A percentile compares a stretch with the other conserved stretches of the same genome.
Conservation (phyloP, 2,888 invertebrate species). For the Folsomia candida region DNA sequence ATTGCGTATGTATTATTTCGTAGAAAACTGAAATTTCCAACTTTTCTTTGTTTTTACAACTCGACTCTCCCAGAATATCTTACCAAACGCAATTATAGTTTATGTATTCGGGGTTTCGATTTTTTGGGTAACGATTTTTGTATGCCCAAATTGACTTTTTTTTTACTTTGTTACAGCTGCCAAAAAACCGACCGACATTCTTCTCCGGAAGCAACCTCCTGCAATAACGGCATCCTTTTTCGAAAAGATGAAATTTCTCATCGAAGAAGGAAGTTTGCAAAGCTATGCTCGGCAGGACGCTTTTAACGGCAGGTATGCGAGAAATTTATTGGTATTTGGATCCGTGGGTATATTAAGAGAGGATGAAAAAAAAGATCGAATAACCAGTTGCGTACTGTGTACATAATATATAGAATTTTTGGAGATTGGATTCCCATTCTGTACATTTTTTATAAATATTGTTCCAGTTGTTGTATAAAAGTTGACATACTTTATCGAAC, state of each 20-base stretch:
- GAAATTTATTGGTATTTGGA: not conserved
- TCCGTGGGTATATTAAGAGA: slow-evolving; percentile 7
- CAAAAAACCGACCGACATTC: slow-evolving; percentile 92
- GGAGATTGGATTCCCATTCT: no score
- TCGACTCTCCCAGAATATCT: no score
- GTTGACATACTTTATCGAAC: slow-evolving; percentile 27
- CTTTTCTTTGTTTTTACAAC: no score
- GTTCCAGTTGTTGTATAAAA: slow-evolving; percentile 15
- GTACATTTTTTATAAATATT: not conserved
- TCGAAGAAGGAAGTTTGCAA: slow-evolving; percentile 96
- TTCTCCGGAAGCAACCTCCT: slow-evolving; percentile 91
- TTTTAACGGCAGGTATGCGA: slow-evolving; percentile 95
- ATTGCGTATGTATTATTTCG: no score
- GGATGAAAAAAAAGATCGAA: not conserved
- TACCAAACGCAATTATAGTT: no score
- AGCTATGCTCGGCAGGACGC: slow-evolving; percentile 93
- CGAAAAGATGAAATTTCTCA: slow-evolving; percentile 95
- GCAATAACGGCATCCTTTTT: slow-evolving; percentile 97
- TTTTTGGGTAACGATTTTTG: no score
- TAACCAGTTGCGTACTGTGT: not conserved
- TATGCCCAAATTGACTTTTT: slow-evolving; percentile 85
- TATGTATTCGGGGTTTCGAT: no score
- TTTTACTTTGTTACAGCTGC: slow-evolving; percentile 92
- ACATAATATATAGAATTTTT: no score
- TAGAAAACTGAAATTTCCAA: no score